These are phyloP conservation scores for Amphipyra berbera DNA, from an alignment of 2,888 invertebrate species.

Conservation along the genomic window DNA sequence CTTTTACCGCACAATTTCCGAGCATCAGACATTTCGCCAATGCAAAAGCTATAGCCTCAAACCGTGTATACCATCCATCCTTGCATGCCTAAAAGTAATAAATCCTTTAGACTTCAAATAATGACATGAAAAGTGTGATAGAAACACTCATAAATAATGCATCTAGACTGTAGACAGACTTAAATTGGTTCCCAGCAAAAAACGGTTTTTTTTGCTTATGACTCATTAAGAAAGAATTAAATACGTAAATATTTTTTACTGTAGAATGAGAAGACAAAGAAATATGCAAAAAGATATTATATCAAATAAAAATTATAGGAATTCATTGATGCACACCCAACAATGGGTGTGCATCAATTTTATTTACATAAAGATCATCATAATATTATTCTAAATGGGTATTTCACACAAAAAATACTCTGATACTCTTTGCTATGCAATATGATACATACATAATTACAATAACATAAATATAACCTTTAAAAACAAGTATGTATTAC, in stretches of 20 bases:
- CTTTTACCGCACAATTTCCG: constrained; percentile 79
- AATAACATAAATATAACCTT: too few relatives aligned
- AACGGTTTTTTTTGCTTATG: not conserved
- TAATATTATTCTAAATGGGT: too few relatives aligned
- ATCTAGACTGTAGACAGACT: constrained; percentile 10
- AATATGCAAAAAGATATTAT: too few relatives aligned
- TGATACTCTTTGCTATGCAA: too few relatives aligned
- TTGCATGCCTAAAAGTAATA: constrained; percentile 80
- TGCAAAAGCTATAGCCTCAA: constrained; percentile 91
- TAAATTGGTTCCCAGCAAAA: not conserved
- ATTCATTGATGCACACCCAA: too few relatives aligned
- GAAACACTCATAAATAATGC: constrained; percentile 46
- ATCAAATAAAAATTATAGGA: too few relatives aligned
- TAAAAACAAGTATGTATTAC: constrained; percentile 57
- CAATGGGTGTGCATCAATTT: too few relatives aligned
- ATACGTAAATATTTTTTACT: too few relatives aligned
- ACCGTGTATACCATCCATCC: constrained; percentile 86
- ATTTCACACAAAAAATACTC: too few relatives aligned
- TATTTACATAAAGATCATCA: too few relatives aligned
- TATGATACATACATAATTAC: too few relatives aligned
- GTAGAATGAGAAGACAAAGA: too few relatives aligned
- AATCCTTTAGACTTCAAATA: constrained; percentile 21
- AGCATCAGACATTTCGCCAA: constrained; percentile 90
- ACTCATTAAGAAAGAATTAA: not conserved
- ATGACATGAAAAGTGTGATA: constrained; percentile 12